These are phyloP conservation scores for Pygocentrus nattereri DNA, from an alignment of 2,797 vertebrate genomes.

Conservation along the genomic window DNA sequence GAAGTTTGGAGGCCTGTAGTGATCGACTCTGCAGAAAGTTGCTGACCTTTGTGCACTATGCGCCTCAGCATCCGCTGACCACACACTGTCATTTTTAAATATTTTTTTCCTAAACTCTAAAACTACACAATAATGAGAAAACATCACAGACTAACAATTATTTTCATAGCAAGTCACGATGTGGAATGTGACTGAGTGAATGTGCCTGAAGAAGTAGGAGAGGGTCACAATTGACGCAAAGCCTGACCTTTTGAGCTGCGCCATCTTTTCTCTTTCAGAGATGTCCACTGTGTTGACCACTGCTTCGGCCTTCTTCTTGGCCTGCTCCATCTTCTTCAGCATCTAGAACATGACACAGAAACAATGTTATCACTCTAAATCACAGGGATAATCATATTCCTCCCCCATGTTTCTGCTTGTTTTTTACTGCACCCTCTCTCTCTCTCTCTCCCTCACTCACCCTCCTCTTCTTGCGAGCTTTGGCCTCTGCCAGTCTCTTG, in stretches of 20 bases:
- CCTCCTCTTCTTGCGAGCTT: constrained; percentile 74
- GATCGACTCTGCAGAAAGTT: no score
- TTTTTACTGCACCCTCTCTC: constrained; percentile 25
- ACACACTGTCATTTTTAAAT: no score
- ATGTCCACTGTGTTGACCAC: constrained; percentile 95
- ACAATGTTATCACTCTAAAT: neutral
- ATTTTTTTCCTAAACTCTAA: no score
- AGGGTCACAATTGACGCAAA: neutral
- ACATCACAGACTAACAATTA: no score
- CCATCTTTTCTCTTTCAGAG: constrained; percentile 92
- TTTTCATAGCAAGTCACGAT: no score
- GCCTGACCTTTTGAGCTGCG: constrained; percentile 88
- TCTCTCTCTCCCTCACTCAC: constrained; percentile 61
- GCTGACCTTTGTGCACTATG: no score
- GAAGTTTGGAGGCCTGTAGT: no score
- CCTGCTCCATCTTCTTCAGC: constrained; percentile 94
- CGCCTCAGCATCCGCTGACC: no score
- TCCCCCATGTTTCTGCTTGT: no score
- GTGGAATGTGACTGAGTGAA: no score
- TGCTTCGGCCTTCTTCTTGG: constrained; percentile 94
- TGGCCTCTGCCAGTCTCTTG: constrained; percentile 95
- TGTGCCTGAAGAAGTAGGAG: neutral
- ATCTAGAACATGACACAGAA: constrained; percentile 73
- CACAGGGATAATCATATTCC: neutral
- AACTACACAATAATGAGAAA: no score